A percentile compares a stretch with the other conserved stretches of the same genome.
phyloP scores from a whole-genome alignment of 2,113 vertebrate species.

The Parotia lawesii region DNA sequence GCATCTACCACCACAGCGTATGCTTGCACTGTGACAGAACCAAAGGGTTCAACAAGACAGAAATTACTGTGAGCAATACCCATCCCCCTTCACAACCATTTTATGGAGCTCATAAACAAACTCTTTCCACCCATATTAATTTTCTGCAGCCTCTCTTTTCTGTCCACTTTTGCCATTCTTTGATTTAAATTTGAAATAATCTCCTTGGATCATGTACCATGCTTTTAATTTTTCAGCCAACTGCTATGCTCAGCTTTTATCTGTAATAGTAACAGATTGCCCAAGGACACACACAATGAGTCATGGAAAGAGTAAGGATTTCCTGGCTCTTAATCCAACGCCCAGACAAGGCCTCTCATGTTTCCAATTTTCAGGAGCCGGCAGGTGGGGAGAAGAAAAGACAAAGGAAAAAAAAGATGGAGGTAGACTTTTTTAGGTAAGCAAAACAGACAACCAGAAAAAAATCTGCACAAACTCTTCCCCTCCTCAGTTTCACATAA shows the following conservation, averaged over 20 bases:
- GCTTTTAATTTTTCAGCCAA: constrained; percentile 48
- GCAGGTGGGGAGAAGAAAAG: background rate
- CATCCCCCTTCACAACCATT: background rate
- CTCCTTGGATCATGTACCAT: background rate
- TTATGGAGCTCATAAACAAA: background rate
- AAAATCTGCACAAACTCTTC: background rate
- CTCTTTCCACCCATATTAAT: background rate
- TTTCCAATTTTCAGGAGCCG: background rate
- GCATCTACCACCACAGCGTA: background rate
- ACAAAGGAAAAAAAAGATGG: background rate
- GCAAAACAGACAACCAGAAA: background rate
- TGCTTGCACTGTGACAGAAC: background rate
- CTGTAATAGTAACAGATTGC: constrained; percentile 42
- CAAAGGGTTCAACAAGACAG: background rate
- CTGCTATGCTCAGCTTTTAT: background rate
- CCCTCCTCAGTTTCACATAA: background rate
- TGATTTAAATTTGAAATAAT: constrained; percentile 6
- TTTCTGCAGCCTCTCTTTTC: background rate
- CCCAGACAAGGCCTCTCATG: constrained; percentile 10
- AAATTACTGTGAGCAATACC: background rate
- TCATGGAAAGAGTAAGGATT: constrained; percentile 43
- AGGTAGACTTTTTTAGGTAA: background rate
- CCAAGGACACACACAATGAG: constrained; percentile 34
- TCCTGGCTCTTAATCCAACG: constrained; percentile 25
- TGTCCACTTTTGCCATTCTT: background rate